Percentiles rank a stretch among this genome's conserved stretches.
These are phyloP conservation scores for Sorex fumeus DNA, from an alignment of 2,113 vertebrate genomes.

Conservation along the genomic window DNA sequence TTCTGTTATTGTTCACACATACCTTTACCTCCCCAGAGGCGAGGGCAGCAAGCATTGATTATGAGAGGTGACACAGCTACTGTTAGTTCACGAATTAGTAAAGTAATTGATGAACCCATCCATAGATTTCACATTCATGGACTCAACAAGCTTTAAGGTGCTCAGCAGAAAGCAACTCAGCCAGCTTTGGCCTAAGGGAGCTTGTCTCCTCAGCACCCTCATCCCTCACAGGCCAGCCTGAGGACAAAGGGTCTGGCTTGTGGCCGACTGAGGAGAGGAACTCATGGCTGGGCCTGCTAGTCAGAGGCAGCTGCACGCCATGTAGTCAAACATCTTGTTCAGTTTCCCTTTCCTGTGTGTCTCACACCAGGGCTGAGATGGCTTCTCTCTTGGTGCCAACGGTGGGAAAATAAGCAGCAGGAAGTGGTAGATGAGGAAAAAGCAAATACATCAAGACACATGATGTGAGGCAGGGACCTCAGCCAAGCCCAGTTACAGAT, in stretches of 20 bases:
- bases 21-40: neutral
- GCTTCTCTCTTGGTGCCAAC: neutral
- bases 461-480: neutral
- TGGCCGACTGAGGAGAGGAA: neutral
- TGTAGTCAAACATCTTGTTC: neutral
- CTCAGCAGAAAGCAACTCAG: constrained; percentile 37
- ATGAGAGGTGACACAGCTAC: neutral
- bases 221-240: neutral
- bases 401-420: neutral
- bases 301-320: neutral
- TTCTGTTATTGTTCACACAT: neutral
- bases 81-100: neutral
- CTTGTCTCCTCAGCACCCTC: neutral
- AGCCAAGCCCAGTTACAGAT: neutral
- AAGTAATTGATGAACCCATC: neutral
- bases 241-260: neutral
- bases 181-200: neutral
- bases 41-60: neutral
- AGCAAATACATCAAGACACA: neutral
- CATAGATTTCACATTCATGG: neutral
- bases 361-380: neutral
- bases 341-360: neutral
- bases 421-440: neutral
- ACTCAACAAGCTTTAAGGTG: neutral
- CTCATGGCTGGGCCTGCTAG: neutral